Conservation (phyloP, 2,797 vertebrate genomes). For the Poecilia picta region DNA sequence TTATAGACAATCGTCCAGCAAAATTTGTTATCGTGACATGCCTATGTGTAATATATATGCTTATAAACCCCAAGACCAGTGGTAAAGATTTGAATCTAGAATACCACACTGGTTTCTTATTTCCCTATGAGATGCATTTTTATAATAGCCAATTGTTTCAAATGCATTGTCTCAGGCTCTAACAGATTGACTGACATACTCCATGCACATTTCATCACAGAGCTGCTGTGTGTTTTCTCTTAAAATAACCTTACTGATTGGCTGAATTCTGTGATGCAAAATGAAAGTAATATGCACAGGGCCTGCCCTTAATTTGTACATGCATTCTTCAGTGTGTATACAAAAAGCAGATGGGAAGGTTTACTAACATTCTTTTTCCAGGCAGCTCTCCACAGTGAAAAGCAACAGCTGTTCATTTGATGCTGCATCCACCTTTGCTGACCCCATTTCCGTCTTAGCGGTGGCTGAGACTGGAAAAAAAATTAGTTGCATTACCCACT, state of each 20-base stretch:
- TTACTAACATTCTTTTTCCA: slow-evolving; percentile 70
- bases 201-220: slow-evolving; percentile 77
- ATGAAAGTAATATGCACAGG: slow-evolving; percentile 80
- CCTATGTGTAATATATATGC: no score
- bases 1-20: no score
- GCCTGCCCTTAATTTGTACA: slow-evolving; percentile 84
- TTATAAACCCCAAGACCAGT: background rate
- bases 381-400: slow-evolving; percentile 81
- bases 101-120: slow-evolving; percentile 68
- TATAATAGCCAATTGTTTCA: slow-evolving; percentile 84
- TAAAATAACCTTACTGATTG: slow-evolving; percentile 58
- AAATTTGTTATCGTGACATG: no score
- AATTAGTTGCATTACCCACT: slow-evolving; percentile 98
- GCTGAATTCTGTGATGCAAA: slow-evolving; percentile 68
- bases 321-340: slow-evolving; percentile 82
- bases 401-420: slow-evolving; percentile 93
- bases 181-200: slow-evolving; percentile 74
- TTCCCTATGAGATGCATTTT: slow-evolving; percentile 75
- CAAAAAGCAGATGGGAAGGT: slow-evolving; percentile 53
- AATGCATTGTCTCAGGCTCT: slow-evolving; percentile 65
- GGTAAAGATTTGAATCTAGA: slow-evolving; percentile 42
- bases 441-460: slow-evolving; percentile 93
- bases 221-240: slow-evolving; percentile 70
- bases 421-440: slow-evolving; percentile 90
- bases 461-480: slow-evolving; percentile 89